These are phyloP conservation scores for Pantelozetes paolii DNA, from an alignment of 2,888 invertebrate genomes.

Conservation along the genomic window DNA sequence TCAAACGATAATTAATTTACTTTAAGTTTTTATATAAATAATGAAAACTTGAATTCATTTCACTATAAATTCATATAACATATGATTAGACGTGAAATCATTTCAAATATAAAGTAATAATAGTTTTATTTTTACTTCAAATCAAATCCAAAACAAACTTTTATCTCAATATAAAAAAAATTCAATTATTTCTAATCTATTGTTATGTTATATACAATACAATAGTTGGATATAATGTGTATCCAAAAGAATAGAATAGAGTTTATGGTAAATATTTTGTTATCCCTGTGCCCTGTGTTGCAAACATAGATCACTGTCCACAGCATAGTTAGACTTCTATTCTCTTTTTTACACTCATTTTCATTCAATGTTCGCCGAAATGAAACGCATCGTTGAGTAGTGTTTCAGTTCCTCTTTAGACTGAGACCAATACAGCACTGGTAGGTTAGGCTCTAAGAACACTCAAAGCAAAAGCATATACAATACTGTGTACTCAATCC, in stretches of 20 bases:
- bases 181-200: background rate
- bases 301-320: conserved; percentile 19
- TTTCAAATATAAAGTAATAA: no score
- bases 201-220: conserved; percentile 10
- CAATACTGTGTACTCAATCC: no score
- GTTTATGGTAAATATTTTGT: conserved; percentile 22
- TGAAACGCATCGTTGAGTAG: conserved; percentile 10
- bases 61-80: no score
- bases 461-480: background rate
- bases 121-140: no score
- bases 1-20: background rate
- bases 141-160: no score
- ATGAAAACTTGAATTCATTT: no score
- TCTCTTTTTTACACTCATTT: background rate
- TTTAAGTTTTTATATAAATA: background rate
- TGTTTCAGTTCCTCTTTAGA: conserved; percentile 21
- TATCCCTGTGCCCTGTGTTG: no score
- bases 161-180: background rate
- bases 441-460: background rate
- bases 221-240: conserved; percentile 14
- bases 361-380: conserved; percentile 29
- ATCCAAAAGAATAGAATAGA: background rate
- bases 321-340: conserved; percentile 13
- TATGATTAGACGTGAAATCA: no score
- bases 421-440: background rate